phyloP scores from a whole-genome alignment of 2,888 invertebrate species.

The Epinotia brunnichana region DNA sequence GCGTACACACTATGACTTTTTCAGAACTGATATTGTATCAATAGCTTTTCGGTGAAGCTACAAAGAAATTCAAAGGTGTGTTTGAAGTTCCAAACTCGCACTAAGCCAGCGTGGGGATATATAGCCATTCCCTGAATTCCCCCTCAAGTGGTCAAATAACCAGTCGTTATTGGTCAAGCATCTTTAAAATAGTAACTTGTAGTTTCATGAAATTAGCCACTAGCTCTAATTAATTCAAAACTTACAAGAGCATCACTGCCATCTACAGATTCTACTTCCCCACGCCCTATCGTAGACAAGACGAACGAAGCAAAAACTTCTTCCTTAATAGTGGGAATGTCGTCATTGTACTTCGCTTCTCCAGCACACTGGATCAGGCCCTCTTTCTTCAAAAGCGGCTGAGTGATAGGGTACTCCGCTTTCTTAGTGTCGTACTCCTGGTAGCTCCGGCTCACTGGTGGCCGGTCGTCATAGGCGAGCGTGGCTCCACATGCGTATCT shows the following conservation, averaged over 20 bases:
- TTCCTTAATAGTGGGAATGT: conserved; percentile 77
- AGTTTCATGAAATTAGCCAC: too few species aligned
- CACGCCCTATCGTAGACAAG: conserved; percentile 61
- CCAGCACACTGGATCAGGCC: conserved; percentile 83
- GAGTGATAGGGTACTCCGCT: conserved; percentile 59
- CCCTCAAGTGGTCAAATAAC: too few species aligned
- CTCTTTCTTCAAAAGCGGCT: conserved; percentile 59
- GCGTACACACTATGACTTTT: too few species aligned
- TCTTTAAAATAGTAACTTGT: too few species aligned
- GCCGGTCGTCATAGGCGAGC: conserved; percentile 56
- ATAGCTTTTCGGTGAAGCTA: too few species aligned
- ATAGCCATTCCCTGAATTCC: too few species aligned
- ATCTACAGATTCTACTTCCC: conserved; percentile 80
- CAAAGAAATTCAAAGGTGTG: too few species aligned
- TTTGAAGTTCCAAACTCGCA: too few species aligned
- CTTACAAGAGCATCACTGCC: conserved; percentile 76
- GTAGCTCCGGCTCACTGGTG: conserved; percentile 59
- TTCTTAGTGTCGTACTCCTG: conserved; percentile 61
- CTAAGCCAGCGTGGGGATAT: too few species aligned
- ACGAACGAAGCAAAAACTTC: conserved; percentile 87
- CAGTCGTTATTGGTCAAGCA: too few species aligned
- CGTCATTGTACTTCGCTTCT: conserved; percentile 86
- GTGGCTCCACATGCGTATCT: conserved; percentile 75
- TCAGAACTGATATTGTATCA: too few species aligned
- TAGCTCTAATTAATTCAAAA: conserved; percentile 6